Percentiles rank a stretch among this genome's conserved stretches.
Conservation (phyloP, 1,140 invertebrate species). For the Eupeodes corollae region DNA sequence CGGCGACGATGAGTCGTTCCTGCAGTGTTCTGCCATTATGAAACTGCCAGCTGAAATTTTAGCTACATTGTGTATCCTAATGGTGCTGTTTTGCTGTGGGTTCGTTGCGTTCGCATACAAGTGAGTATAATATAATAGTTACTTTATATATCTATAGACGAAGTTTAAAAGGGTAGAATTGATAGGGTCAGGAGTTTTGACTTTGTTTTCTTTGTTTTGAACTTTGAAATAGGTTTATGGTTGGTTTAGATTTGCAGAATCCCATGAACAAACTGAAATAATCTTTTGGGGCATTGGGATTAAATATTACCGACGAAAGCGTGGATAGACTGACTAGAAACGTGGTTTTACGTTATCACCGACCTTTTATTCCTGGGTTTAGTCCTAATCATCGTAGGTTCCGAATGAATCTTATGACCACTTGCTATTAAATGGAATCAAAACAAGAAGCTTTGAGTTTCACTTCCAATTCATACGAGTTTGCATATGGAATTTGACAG, state of each 20-base stretch:
- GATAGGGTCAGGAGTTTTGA: no score
- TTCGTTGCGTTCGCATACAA: conserved; percentile 35
- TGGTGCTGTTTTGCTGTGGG: conserved; percentile 33
- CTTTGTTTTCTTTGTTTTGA: not conserved
- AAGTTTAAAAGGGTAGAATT: no score
- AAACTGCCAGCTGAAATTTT: conserved; percentile 62
- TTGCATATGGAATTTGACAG: no score
- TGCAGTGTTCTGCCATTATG: conserved; percentile 63
- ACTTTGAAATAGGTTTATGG: not conserved
- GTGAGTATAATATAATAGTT: conserved; percentile 12
- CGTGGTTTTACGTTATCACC: not conserved
- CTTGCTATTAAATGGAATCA: no score
- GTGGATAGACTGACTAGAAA: not conserved
- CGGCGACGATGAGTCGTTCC: conserved; percentile 72
- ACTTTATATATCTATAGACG: no score
- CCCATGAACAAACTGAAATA: not conserved
- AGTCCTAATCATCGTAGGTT: no score
- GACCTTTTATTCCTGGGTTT: no score
- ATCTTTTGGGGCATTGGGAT: not conserved
- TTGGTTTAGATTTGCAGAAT: not conserved
- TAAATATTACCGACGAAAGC: not conserved
- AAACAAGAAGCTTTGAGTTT: no score
- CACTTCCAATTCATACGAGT: no score
- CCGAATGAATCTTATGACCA: no score
- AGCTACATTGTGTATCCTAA: conserved; percentile 39